Percentiles rank a stretch among this genome's conserved stretches.
phyloP scores from a whole-genome alignment of 1,140 invertebrate genomes.

The Homarus americanus region DNA sequence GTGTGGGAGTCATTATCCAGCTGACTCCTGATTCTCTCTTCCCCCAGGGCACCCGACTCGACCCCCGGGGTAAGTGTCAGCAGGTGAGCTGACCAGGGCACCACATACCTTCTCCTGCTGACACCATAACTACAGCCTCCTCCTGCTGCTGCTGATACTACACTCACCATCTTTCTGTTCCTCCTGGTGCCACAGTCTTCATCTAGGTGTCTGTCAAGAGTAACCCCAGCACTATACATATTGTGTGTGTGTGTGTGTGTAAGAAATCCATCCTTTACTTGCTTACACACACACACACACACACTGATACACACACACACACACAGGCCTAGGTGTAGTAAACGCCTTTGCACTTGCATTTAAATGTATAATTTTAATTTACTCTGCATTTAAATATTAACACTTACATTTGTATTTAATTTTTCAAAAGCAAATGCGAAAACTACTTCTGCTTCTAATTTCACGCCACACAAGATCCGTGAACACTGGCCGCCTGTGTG shows the following conservation, averaged over 20 bases:
- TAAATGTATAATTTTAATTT: too few species aligned
- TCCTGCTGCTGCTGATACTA: background rate
- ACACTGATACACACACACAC: too few species aligned
- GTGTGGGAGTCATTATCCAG: background rate
- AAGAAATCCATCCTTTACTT: background rate
- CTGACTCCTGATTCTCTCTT: background rate
- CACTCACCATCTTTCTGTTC: background rate
- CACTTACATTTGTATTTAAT: too few species aligned
- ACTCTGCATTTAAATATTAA: too few species aligned
- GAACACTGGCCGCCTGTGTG: too few species aligned
- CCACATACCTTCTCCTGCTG: background rate
- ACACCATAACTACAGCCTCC: background rate
- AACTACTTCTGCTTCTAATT: too few species aligned
- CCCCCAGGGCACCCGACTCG: slow-evolving; percentile 52
- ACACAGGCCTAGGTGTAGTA: too few species aligned
- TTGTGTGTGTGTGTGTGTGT: background rate
- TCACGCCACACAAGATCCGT: too few species aligned
- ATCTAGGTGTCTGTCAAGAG: background rate
- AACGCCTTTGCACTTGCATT: too few species aligned
- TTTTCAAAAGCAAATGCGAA: too few species aligned
- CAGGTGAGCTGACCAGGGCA: slow-evolving; percentile 28
- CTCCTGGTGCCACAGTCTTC: background rate
- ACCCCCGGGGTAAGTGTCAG: slow-evolving; percentile 60
- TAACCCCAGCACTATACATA: background rate
- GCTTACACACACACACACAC: too few species aligned